These are phyloP conservation scores for Physeter macrocephalus DNA, from an alignment of 2,113 vertebrate species.

Conservation along the genomic window DNA sequence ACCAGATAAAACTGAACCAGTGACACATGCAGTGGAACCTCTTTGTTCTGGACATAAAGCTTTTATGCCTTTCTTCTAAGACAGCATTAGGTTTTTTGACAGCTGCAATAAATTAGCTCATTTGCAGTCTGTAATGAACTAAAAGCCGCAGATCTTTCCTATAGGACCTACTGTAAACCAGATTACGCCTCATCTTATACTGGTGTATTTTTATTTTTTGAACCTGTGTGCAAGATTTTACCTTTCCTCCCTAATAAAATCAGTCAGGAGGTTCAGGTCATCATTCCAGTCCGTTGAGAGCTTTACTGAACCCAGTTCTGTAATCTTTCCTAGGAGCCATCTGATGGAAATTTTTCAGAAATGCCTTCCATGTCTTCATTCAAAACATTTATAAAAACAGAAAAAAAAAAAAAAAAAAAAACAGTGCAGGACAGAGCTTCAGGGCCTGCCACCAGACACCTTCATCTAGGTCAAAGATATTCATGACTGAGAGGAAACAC, in stretches of 20 bases:
- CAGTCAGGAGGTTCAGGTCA: background rate
- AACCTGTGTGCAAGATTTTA: background rate
- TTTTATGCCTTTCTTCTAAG: constrained; percentile 15
- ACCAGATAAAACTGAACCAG: background rate
- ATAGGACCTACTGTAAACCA: background rate
- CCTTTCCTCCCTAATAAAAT: constrained; percentile 10
- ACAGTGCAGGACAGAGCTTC: background rate
- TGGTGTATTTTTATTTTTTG: constrained; percentile 1
- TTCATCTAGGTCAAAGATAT: background rate
- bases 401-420: background rate
- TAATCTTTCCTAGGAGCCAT: background rate
- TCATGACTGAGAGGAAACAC: background rate
- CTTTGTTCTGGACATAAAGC: background rate
- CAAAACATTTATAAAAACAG: background rate
- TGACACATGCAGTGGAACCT: background rate
- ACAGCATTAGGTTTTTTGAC: background rate
- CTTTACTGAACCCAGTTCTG: background rate
- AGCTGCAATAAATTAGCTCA: constrained; percentile 48
- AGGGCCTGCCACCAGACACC: background rate
- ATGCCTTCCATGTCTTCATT: background rate
- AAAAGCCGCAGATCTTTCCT: background rate
- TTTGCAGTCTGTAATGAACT: constrained; percentile 23
- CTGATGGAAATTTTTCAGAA: background rate
- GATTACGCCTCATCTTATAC: background rate
- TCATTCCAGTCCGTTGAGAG: background rate